phyloP scores from a whole-genome alignment of 2,888 invertebrate genomes.

The Catocala sponsa region DNA sequence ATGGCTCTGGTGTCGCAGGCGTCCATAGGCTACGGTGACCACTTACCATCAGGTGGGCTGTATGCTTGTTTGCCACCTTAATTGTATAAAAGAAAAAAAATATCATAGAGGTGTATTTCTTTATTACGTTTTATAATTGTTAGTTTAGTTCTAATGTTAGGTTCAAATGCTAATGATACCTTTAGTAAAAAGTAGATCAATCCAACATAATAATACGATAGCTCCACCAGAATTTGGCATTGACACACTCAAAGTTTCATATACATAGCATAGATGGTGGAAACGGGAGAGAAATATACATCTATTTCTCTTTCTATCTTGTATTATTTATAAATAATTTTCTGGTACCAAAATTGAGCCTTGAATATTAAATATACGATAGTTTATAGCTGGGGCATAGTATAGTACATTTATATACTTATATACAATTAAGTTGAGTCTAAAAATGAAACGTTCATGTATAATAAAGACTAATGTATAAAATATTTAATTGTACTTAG shows the following conservation, averaged over 20 bases:
- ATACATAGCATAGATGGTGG: constrained; percentile 22
- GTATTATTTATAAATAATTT: constrained; percentile 32
- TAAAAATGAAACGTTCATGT: no score
- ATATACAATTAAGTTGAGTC: no score
- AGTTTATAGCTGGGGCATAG: neutral
- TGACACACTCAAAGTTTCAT: constrained; percentile 24
- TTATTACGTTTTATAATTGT: no score
- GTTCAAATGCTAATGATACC: neutral
- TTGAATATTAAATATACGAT: constrained; percentile 26
- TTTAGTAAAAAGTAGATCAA: neutral
- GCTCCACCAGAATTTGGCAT: constrained; percentile 29
- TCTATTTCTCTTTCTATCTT: constrained; percentile 18
- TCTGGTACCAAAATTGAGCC: constrained; percentile 38
- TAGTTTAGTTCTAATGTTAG: no score
- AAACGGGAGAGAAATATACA: constrained; percentile 28
- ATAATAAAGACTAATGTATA: no score
- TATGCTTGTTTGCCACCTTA: no score
- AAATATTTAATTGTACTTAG: neutral
- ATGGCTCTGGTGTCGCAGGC: no score
- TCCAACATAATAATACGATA: constrained; percentile 12
- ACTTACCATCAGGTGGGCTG: no score
- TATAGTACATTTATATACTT: no score
- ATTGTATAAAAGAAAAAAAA: no score
- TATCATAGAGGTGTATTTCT: no score
- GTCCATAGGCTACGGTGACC: no score